A percentile compares a stretch with the other conserved stretches of the same genome.
Evolutionary conservation across 2,888 invertebrate species (phyloP).

Genomic region (Cantharis nigra): DNA sequence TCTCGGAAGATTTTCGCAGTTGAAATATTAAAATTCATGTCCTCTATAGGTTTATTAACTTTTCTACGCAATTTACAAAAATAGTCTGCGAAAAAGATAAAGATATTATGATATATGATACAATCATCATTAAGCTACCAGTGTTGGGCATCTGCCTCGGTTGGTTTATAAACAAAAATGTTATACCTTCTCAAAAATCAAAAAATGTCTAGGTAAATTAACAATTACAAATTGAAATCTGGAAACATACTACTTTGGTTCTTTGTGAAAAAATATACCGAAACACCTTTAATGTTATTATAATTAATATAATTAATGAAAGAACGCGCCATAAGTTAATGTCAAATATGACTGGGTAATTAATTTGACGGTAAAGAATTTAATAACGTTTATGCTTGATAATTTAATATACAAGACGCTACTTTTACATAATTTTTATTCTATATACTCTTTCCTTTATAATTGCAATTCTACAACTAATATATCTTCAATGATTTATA

Average conservation of each 20-base stretch:
- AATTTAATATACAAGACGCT: background rate
- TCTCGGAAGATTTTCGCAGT: background rate
- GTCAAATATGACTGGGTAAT: background rate
- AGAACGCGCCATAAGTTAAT: background rate
- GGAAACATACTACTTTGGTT: background rate
- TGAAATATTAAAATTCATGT: background rate
- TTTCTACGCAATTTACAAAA: background rate
- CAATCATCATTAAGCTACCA: background rate
- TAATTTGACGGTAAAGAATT: background rate
- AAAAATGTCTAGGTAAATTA: background rate
- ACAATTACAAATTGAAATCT: background rate
- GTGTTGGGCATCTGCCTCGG: background rate
- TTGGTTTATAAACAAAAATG: background rate
- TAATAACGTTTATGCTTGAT: background rate
- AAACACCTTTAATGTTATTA: background rate
- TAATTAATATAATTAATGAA: background rate
- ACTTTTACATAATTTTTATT: background rate
- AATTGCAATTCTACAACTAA: background rate
- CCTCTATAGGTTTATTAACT: background rate
- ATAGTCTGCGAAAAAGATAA: background rate
- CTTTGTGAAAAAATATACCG: background rate
- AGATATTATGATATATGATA: background rate
- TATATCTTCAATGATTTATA: background rate
- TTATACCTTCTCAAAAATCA: background rate
- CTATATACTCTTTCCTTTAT: background rate